Evolutionary conservation across 2,888 invertebrate genomes (phyloP).

Genomic region (Lochmaea crataegi): DNA sequence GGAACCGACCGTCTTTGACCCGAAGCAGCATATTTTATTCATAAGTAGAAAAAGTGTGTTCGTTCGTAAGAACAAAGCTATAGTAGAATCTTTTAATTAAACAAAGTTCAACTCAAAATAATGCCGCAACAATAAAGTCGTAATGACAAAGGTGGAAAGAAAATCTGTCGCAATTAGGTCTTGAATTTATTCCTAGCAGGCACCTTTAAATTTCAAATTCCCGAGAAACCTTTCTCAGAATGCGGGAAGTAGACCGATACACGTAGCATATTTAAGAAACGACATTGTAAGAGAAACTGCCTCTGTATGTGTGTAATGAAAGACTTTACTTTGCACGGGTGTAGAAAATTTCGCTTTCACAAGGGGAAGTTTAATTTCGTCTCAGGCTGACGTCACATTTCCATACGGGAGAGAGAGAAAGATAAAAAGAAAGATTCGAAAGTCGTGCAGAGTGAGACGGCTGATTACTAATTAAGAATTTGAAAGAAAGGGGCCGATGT

Average conservation of each 20-base stretch:
- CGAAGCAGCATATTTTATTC: slow-evolving; percentile 15
- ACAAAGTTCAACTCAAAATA: slow-evolving; percentile 25
- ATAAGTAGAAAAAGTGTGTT: slow-evolving; percentile 13
- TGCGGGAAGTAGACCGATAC: slow-evolving; percentile 55
- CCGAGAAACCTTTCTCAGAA: slow-evolving; percentile 47
- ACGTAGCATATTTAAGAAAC: slow-evolving; percentile 61
- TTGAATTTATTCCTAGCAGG: slow-evolving; percentile 43
- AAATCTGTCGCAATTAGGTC: slow-evolving; percentile 41
- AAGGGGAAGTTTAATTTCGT: slow-evolving; percentile 49
- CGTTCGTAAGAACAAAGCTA: slow-evolving; percentile 13
- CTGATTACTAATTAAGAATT: slow-evolving; percentile 78
- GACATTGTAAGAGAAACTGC: slow-evolving; percentile 56
- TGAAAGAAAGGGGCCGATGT: slow-evolving; percentile 72
- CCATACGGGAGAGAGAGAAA: slow-evolving; percentile 68
- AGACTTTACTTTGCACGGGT: slow-evolving; percentile 63
- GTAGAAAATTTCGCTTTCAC: slow-evolving; percentile 67
- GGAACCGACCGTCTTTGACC: slow-evolving; percentile 3
- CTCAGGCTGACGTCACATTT: slow-evolving; percentile 63
- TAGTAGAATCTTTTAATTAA: slow-evolving; percentile 21
- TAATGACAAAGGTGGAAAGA: slow-evolving; percentile 51
- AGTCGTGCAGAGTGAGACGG: slow-evolving; percentile 65
- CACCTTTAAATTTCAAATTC: slow-evolving; percentile 46
- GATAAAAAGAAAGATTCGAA: slow-evolving; percentile 47
- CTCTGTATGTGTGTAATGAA: slow-evolving; percentile 64
- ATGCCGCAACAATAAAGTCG: slow-evolving; percentile 46